phyloP scores from a whole-genome alignment of 2,113 vertebrate species.

The Corydoras maculifer region DNA sequence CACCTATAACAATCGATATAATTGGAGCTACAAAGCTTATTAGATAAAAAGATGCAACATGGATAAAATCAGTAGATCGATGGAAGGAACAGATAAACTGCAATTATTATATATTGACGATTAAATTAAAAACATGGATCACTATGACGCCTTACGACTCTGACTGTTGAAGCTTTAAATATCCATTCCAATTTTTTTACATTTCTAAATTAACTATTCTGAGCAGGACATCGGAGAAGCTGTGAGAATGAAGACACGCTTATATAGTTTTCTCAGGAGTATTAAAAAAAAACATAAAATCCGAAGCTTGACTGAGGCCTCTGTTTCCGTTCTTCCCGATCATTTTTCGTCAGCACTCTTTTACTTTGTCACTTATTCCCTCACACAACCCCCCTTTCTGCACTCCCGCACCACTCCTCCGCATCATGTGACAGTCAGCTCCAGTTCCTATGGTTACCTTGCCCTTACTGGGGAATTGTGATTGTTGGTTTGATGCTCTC shows the following conservation, averaged over 20 bases:
- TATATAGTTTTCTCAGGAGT: neutral
- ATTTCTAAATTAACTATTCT: too few relatives aligned
- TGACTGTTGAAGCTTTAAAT: too few relatives aligned
- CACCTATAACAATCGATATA: too few relatives aligned
- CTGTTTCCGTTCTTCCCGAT: constrained; percentile 35
- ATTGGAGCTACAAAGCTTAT: too few relatives aligned
- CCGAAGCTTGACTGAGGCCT: neutral
- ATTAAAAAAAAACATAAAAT: neutral
- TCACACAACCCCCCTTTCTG: constrained; percentile 31
- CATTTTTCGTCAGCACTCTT: constrained; percentile 28
- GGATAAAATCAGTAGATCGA: too few relatives aligned
- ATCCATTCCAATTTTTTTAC: too few relatives aligned
- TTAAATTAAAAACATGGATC: too few relatives aligned
- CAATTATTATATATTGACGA: too few relatives aligned
- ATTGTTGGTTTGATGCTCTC: constrained; percentile 45
- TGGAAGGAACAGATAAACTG: too few relatives aligned
- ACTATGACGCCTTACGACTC: too few relatives aligned
- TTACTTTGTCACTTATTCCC: constrained; percentile 35
- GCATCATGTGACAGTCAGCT: constrained; percentile 66
- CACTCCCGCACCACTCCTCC: constrained; percentile 48
- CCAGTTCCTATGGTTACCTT: constrained; percentile 70
- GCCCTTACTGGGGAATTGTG: constrained; percentile 63
- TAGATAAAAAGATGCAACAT: too few relatives aligned
- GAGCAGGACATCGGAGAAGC: neutral
- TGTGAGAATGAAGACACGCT: too few relatives aligned